Conservation (phyloP, 2,113 vertebrate species). For the Cryptomyrus ogoouensis region DNA sequence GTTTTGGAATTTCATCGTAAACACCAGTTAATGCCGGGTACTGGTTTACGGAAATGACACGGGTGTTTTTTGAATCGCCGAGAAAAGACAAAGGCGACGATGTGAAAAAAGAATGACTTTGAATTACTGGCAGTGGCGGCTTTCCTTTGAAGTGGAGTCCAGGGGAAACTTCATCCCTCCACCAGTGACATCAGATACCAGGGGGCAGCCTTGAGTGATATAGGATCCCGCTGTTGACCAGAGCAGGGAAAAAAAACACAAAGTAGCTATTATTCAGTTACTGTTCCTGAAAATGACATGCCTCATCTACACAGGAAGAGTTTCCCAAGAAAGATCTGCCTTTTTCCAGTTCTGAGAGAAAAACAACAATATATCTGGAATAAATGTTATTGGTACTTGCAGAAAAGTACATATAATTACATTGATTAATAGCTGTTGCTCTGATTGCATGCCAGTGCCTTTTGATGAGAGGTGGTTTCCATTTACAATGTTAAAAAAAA, state of each 20-base stretch:
- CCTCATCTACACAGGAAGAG: not conserved
- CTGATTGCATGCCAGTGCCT: not conserved
- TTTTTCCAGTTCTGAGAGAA: not conserved
- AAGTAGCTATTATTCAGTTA: not conserved
- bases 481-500: not conserved
- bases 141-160: not conserved
- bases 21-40: not conserved
- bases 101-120: not conserved
- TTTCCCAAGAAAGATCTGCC: not conserved
- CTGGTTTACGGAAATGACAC: not conserved
- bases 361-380: not conserved
- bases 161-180: not conserved
- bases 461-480: not conserved
- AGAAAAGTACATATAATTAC: not conserved
- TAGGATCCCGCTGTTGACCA: not conserved
- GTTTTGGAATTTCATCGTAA: not conserved
- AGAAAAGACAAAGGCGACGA: not conserved
- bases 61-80: not conserved
- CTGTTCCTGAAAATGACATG: constrained; percentile 1
- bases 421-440: not conserved
- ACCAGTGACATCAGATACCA: not conserved
- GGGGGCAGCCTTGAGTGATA: not conserved
- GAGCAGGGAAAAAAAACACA: not conserved
- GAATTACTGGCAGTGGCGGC: not conserved
- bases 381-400: not conserved